phyloP scores from a whole-genome alignment of 2,888 invertebrate species.

The Notocelia uddmanniana region DNA sequence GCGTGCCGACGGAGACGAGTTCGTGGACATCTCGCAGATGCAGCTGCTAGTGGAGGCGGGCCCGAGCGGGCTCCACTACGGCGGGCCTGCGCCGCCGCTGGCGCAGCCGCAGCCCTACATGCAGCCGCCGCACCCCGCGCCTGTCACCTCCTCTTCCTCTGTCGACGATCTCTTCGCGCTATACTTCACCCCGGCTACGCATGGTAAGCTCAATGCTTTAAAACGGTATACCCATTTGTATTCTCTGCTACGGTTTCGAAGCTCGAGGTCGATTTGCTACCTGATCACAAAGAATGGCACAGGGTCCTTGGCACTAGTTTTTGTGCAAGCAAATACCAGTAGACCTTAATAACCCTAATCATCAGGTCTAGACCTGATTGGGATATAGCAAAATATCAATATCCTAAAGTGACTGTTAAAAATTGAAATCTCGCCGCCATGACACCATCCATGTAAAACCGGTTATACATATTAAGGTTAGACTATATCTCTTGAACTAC shows the following conservation, averaged over 20 bases:
- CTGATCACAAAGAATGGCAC: neutral
- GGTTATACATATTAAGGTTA: conserved; percentile 33
- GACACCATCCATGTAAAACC: conserved; percentile 29
- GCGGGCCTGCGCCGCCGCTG: conserved; percentile 78
- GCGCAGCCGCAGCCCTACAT: conserved; percentile 78
- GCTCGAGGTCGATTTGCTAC: neutral
- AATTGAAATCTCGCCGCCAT: conserved; percentile 28
- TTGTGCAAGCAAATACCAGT: neutral
- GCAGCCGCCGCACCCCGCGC: conserved; percentile 69
- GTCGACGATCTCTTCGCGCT: conserved; percentile 92
- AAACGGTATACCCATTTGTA: neutral
- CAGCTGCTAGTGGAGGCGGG: conserved; percentile 89
- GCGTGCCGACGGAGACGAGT: conserved; percentile 88
- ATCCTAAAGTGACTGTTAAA: conserved; percentile 8
- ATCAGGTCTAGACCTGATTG: neutral
- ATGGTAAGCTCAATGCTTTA: conserved; percentile 79
- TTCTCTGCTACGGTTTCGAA: neutral
- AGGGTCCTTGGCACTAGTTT: neutral
- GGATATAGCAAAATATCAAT: neutral
- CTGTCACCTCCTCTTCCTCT: conserved; percentile 83
- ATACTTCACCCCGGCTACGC: conserved; percentile 89
- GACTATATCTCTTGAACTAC: conserved; percentile 37
- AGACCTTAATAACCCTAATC: neutral
- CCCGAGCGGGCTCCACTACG: conserved; percentile 82
- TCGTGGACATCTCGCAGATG: conserved; percentile 94